Evolutionary conservation across 2,888 invertebrate genomes (phyloP), one percentile per base, ranked within the genome.

Genomic region (Azorinus chamasolen): DNA sequence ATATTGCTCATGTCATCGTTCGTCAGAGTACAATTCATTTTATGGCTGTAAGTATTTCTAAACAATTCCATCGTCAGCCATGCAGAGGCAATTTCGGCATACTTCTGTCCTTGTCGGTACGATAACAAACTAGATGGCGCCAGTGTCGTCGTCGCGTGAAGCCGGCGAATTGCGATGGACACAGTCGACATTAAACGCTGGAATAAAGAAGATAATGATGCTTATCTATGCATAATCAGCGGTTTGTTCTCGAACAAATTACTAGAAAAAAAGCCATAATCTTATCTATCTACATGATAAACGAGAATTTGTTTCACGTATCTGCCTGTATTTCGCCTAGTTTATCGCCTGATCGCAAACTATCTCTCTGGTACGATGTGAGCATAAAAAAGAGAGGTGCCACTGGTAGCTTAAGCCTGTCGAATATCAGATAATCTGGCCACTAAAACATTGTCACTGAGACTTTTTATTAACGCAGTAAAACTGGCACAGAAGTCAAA

Each of bases 261-360:
- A 76, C 76, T 61, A 71, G 71, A 71, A 76, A 59, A 32, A 71
- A 65, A 65, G 65, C 61, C 62, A 62, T 51, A 71, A 51, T 70
- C 64, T 76, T 76, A 76, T 76, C 76, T 70, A 55, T 70, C 70
- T 71, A 76, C 76, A 71, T 76, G 76, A 76, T 76, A 71, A 76
- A 70, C 41, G 70, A 65, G 70, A 59, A 45, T 66, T 61, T 70
- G 70, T 62, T 71, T 22, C 57, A 39, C 55, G 41, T 65, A 76
- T 65, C 70, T 65, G 65, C 65, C 70, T 61, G 61, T 65, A 57
- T 48, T 70, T 66, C 65, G 62, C 58, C 61, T 57, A 55, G 66
- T 76, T 76, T 76, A 75, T 75, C 75, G 75, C 63, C 41, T 61
- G 55, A 76, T 65, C 70, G 41, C 37, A 43, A 27, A 62, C 46